These are phyloP conservation scores for Myrmecophaga tridactyla DNA, from an alignment of 2,113 vertebrate genomes.

Conservation along the genomic window DNA sequence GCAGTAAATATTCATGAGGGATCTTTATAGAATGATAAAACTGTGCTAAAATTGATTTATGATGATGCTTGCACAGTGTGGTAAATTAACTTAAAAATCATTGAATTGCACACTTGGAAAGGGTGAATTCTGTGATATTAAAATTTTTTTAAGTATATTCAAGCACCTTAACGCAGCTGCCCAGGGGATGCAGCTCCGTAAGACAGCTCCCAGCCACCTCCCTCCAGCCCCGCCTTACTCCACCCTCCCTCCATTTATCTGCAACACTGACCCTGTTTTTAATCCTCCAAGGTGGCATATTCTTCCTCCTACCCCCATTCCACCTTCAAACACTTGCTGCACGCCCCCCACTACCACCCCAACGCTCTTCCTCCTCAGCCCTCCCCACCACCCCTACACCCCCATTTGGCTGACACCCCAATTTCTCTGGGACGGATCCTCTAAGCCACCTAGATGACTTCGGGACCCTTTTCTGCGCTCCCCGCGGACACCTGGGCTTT, in stretches of 20 bases:
- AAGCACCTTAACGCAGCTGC: neutral
- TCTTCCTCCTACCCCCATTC: no score
- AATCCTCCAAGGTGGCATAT: no score
- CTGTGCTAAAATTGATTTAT: no score
- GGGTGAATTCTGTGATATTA: neutral
- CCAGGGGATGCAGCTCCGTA: neutral
- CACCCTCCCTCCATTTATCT: neutral
- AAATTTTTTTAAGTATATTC: neutral
- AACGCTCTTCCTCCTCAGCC: neutral
- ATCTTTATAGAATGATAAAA: neutral
- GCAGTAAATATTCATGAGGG: neutral
- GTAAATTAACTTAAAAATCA: neutral
- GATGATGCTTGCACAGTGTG: neutral
- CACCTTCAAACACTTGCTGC: neutral
- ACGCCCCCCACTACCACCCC: neutral
- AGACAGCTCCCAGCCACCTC: neutral
- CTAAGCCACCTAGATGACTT: neutral
- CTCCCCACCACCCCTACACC: rapidly evolving
- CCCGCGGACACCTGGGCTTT: neutral
- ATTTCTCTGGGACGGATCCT: neutral
- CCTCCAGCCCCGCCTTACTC: neutral
- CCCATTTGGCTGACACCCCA: no score
- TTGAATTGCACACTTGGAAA: no score
- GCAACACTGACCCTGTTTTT: neutral
- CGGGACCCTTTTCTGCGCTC: neutral